These are phyloP conservation scores for Actinostola sp. DNA, from an alignment of 92 coral and sea anemone genomes.

Conservation along the genomic window DNA sequence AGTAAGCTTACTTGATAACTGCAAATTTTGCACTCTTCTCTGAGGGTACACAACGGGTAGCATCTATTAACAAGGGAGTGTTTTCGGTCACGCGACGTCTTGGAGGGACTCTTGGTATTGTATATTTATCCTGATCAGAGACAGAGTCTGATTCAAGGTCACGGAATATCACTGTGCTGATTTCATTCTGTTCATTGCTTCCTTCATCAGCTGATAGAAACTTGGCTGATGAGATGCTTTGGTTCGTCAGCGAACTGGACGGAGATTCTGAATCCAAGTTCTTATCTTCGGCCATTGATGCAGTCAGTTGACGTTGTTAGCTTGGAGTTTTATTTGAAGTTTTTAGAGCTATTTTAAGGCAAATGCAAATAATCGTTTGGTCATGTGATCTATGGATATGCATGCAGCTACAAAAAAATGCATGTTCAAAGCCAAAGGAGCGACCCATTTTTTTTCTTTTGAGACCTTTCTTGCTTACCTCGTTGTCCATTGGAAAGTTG, in stretches of 20 bases:
- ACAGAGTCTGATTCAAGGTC: conserved; percentile 7
- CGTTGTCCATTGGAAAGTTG: too few relatives aligned
- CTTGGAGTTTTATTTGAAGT: too few relatives aligned
- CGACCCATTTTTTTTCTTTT: too few relatives aligned
- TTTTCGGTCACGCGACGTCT: neutral
- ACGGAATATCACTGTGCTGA: neutral
- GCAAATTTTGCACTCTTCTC: neutral
- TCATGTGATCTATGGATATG: too few relatives aligned
- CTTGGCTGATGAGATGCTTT: neutral
- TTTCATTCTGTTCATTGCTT: neutral
- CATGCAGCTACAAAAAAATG: too few relatives aligned
- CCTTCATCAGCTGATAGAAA: conserved; percentile 2
- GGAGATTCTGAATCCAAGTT: conserved; percentile 2
- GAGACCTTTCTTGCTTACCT: too few relatives aligned
- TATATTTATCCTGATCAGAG: neutral
- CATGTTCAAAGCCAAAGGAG: too few relatives aligned
- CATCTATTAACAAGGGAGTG: neutral
- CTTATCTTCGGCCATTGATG: neutral
- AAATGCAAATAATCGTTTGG: too few relatives aligned
- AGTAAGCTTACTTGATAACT: neutral
- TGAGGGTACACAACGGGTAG: neutral
- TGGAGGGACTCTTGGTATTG: neutral
- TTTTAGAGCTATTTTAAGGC: too few relatives aligned
- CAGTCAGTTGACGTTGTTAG: neutral
- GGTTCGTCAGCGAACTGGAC: neutral